Percentiles rank a stretch among this genome's conserved stretches.
Evolutionary conservation across 2,888 invertebrate genomes (phyloP).

Genomic region (Ectemnius continuus): DNA sequence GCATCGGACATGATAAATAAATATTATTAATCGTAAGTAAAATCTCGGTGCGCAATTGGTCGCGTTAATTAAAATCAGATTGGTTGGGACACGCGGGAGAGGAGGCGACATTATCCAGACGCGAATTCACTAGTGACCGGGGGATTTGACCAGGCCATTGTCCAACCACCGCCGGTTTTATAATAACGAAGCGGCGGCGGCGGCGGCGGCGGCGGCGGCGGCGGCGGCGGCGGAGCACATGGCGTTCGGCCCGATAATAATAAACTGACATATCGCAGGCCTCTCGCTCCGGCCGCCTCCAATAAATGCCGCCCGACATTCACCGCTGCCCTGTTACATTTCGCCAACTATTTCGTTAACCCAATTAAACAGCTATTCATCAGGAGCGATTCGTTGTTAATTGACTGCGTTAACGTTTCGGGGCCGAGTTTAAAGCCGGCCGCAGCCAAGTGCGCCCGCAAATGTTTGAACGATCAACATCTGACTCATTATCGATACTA

Average conservation of each 20-base stretch:
- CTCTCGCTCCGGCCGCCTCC: background rate
- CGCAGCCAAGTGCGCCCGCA: background rate
- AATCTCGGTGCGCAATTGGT: conserved; percentile 12
- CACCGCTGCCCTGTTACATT: conserved; percentile 28
- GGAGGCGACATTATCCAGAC: conserved; percentile 45
- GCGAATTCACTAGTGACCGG: conserved; percentile 43
- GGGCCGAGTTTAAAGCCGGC: background rate
- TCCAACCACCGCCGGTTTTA: conserved; percentile 31
- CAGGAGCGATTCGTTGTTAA: conserved; percentile 2
- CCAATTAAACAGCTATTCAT: conserved; percentile 41
- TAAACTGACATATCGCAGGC: conserved; percentile 47
- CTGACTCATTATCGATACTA: background rate
- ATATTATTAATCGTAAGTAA: conserved; percentile 17
- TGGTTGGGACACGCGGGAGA: conserved; percentile 20
- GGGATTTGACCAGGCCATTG: conserved; percentile 43
- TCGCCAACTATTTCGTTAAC: conserved; percentile 34
- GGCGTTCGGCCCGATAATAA: conserved; percentile 43
- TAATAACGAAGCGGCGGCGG: conserved; percentile 48
- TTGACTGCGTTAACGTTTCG: conserved; percentile 8
- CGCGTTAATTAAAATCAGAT: conserved; percentile 47
- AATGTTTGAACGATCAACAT: conserved; percentile 5
- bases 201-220: too few species aligned
- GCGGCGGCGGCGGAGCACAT: too few species aligned
- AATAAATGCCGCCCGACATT: conserved; percentile 15
- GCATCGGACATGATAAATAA: conserved; percentile 13